Evolutionary conservation across 2,797 vertebrate species (phyloP), one percentile per base, ranked within the genome.

Genomic region (Crenichthys baileyi): DNA sequence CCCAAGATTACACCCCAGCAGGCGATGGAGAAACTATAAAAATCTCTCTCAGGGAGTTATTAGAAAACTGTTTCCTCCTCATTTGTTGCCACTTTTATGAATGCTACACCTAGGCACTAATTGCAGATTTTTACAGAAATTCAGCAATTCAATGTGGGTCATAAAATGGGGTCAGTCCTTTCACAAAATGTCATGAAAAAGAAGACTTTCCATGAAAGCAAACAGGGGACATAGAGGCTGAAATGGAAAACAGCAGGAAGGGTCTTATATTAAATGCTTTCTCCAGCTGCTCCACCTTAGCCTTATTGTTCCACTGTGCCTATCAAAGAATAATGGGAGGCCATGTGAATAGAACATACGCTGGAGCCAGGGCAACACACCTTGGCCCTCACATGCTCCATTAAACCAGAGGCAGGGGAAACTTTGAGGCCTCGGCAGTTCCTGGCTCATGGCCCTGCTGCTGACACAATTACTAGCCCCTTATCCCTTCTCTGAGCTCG

Each of bases 261-360:
- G 83, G 85, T 91, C 85, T 90, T 86, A 76, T 85, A 84, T 87
- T 93, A 91, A 91, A 95, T 94, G 90, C 77, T 68, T 93, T 93
- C 85, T 86, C 83, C 94, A 93, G 91, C 94, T 94, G 94, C 88
- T 92, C 86, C 87, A 90, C 90, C 90, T 85, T 83, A 77, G 90
- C 85, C 84, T 90, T 82, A 90, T 89, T 90, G 89, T 89, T 93
- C 91, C 93, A 84, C 86, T 78, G 89, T 60, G 88, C 77, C 88
- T 24, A 85, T 89, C 87, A 76, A 31, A 74, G 81, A 79, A 78
- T 79, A 83, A 84, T 77, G 29, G 75, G 82, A 88, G 87, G 87
- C 86, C 81, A 70, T 88, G 78, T 85, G 83, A 91, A 79, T 75
- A 26, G 81, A 79, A 84, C 71, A 86, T 74, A 70, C 78, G 79